Evolutionary conservation across 2,113 vertebrate species (phyloP), one percentile per base, ranked within the genome.

Genomic region (Pongo pygmaeus): DNA sequence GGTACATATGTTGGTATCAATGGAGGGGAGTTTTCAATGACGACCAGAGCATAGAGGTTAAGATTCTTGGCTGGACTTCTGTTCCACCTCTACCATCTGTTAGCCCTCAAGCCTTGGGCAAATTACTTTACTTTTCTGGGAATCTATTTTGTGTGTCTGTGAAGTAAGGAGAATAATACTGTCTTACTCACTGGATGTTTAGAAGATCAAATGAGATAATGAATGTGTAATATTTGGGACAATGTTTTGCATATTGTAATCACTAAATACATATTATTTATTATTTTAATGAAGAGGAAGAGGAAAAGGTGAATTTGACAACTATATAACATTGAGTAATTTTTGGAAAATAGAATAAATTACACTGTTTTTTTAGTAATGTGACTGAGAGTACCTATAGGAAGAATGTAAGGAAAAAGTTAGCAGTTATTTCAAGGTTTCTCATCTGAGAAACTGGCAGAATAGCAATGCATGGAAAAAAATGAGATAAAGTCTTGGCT

Each of bases 351-450:
- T 13, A 17, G 3, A 91, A 88, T 64, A 70, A 81, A 89, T 57
- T 81, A 64, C 22, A 81, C 20, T 48, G 17, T 23, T 89, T 96
- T 97, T 97, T 92, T 77, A 90, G 18, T 93, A 75, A 69, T 55
- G 52, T 12, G 22, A 11, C 38, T n/a, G 30, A 92, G 25, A 77
- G 23, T 87, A 38, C 48, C 50, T 78, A 11, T 22, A 94, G 75
- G 92, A 94, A 93, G 50, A 96, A 88, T 88, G 12, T 64, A 91
- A 6, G 3, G 84, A 40, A 59, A 75, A 92, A 95, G 70, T 64
- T 59, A 95, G 40, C 43, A 84, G n/a, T 91, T 40, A 94, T 95
- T 86, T 97, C 72, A 95, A 92, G 43, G 11, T 11, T 91, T 93
- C n/a, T 75, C 27, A 88, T 74, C n/a, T 72, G 27, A 97, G 70